Base-by-base conservation (phyloP, 2,888 invertebrate species). In the Mimas tiliae region DNA sequence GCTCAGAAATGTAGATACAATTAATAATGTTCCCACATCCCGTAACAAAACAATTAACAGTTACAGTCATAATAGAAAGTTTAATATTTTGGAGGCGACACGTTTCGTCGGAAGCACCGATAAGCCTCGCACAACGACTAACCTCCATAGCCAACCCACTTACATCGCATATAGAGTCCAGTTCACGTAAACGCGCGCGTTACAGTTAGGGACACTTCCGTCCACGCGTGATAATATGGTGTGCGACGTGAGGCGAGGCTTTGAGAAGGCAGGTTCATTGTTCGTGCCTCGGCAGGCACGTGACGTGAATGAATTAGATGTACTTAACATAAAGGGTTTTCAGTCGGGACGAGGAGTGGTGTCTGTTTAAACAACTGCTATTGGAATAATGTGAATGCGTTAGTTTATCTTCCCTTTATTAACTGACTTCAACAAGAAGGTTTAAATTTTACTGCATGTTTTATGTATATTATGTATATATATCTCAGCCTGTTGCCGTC, bases 191-290 rank as follows among this genome's bases (percentile, higher is more conserved):
- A 77, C 76, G 80, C 27, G 27, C 27, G 64, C 68, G 77, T 74
- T 76, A 89, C 90, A 86, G 90, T 90, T 90, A 88, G 78, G 65
- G 73, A 73, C 67, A 77, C 82, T 86, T 89, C 88, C 88, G 84
- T 69, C 72, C 76, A 72, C 72, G 69, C 79, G 76, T 78, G 79
- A 78, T 74, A 72, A 79, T 85, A 84, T 83, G 84, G 81, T 65
- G 16, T 53, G 67, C 68, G 72, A 86, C 90, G 88, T 90, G 72
- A 86, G 89, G 88, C 89, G 90, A 80, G 73, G 63, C 58, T 62
- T 67, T 68, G 71, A 72, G 69, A 74, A 76, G 27, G 27, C 27
- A 27, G 55, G 82, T 79, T 83, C 82, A 79, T 74, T 79, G 80
- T 68, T 72, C 72, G 69, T 48, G 67, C 71, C 33, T 47, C 47